These are phyloP conservation scores for Panagrolaimus sp. DNA, from an alignment of 1,140 invertebrate genomes.

Conservation along the genomic window DNA sequence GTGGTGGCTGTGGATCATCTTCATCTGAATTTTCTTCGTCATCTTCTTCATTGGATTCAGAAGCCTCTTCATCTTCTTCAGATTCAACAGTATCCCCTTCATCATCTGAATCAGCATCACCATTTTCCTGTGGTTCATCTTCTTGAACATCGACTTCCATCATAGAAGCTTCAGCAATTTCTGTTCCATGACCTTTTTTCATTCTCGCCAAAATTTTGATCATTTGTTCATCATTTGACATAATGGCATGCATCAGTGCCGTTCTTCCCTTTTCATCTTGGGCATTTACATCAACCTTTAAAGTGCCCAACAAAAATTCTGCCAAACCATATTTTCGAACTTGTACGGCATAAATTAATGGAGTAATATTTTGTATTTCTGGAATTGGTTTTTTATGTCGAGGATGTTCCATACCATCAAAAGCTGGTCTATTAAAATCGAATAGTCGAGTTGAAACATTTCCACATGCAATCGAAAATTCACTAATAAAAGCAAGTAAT, in stretches of 20 bases:
- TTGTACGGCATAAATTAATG: not conserved
- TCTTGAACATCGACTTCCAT: not conserved
- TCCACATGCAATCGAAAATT: not conserved
- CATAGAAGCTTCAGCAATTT: not conserved
- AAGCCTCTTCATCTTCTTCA: no score
- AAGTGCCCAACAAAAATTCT: not conserved
- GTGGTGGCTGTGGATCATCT: not conserved
- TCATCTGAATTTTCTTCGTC: not conserved
- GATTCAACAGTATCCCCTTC: no score
- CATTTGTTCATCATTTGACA: conserved; percentile 4
- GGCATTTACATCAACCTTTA: not conserved
- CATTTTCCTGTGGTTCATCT: not conserved
- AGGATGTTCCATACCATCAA: not conserved
- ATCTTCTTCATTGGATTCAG: not conserved
- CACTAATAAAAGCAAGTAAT: no score
- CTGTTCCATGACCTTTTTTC: not conserved
- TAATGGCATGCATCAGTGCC: not conserved
- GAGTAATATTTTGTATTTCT: not conserved
- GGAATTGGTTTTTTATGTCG: not conserved
- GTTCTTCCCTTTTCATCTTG: conserved; percentile 1
- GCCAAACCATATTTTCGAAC: not conserved
- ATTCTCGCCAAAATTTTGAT: not conserved
- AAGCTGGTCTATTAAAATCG: not conserved
- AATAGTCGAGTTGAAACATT: not conserved
- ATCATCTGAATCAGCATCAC: not conserved